Percentiles rank a stretch among this genome's conserved stretches.
These are phyloP conservation scores for Fragum fragum DNA, from an alignment of 2,888 invertebrate species.

Conservation along the genomic window DNA sequence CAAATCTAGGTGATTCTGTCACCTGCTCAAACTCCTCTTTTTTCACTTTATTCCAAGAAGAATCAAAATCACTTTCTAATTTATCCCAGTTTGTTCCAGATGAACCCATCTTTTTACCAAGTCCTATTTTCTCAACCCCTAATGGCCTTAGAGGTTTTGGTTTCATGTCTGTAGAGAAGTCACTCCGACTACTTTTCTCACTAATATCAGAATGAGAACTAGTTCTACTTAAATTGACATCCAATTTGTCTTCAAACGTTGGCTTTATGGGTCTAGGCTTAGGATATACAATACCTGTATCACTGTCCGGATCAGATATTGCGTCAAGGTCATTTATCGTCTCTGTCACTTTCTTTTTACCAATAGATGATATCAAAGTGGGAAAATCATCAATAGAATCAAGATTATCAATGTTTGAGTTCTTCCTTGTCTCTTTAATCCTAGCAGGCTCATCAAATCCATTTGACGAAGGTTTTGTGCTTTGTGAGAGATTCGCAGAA, in stretches of 20 bases:
- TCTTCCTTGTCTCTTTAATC: not conserved
- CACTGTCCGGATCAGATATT: conserved; percentile 48
- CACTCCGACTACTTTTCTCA: conserved; percentile 67
- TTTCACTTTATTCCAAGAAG: conserved; percentile 49
- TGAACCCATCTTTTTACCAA: conserved; percentile 16
- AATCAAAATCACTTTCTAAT: conserved; percentile 49
- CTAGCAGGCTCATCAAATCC: not conserved
- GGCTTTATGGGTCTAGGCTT: conserved; percentile 15
- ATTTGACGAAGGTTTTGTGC: not conserved
- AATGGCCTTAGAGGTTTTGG: conserved; percentile 61
- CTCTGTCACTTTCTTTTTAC: conserved; percentile 48
- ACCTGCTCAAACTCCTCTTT: conserved; percentile 33
- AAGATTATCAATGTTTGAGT: conserved; percentile 37
- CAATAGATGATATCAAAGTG: conserved; percentile 22
- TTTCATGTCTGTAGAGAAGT: conserved; percentile 57
- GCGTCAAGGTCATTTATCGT: conserved; percentile 69
- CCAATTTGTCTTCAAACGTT: conserved; percentile 1
- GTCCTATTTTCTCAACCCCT: conserved; percentile 25
- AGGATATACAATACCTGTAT: not conserved
- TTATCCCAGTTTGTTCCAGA: conserved; percentile 45
- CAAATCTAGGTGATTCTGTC: not conserved
- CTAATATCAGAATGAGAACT: conserved; percentile 75
- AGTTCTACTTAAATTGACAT: conserved; percentile 65
- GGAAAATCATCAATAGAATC: conserved; percentile 69
- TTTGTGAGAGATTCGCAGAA: conserved; percentile 13